A percentile compares a stretch with the other conserved stretches of the same genome.
Evolutionary conservation across 2,888 invertebrate species (phyloP).

Genomic region (Melolontha melolontha): DNA sequence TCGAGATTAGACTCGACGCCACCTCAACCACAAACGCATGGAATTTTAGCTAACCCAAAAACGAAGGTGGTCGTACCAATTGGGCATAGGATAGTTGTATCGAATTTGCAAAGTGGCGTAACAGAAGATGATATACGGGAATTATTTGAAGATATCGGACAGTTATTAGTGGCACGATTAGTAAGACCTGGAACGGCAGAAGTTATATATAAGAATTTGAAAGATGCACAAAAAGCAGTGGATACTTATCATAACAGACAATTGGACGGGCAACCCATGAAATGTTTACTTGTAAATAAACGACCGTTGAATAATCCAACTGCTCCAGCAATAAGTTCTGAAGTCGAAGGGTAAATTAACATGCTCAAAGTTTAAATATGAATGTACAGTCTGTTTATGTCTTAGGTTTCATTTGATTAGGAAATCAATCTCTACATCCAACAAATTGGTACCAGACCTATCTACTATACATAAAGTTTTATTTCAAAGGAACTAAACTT

Average conservation of each 20-base stretch:
- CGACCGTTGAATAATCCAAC: slow-evolving; percentile 74
- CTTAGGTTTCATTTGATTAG: slow-evolving; percentile 49
- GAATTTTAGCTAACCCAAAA: slow-evolving; percentile 62
- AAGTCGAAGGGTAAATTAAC: slow-evolving; percentile 52
- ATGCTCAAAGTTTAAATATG: background rate
- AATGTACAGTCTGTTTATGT: slow-evolving; percentile 41
- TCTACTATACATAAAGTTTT: slow-evolving; percentile 79
- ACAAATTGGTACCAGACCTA: slow-evolving; percentile 73
- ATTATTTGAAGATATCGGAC: slow-evolving; percentile 93
- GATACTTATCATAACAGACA: slow-evolving; percentile 94
- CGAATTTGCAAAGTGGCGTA: slow-evolving; percentile 88
- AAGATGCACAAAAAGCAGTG: slow-evolving; percentile 90
- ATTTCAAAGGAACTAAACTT: slow-evolving; percentile 65
- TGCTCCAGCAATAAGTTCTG: slow-evolving; percentile 63
- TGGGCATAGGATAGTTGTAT: slow-evolving; percentile 90
- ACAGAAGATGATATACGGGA: slow-evolving; percentile 94
- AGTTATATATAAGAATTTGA: slow-evolving; percentile 87
- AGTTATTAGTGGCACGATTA: slow-evolving; percentile 84
- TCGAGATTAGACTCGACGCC: slow-evolving; percentile 67
- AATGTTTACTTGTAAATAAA: slow-evolving; percentile 86
- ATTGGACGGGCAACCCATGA: slow-evolving; percentile 94
- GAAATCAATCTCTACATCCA: slow-evolving; percentile 50
- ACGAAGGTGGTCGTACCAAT: slow-evolving; percentile 66
- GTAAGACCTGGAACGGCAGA: slow-evolving; percentile 91
- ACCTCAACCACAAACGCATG: slow-evolving; percentile 53